Conservation (phyloP, 2,113 vertebrate species). For the Perca schrenkii region DNA sequence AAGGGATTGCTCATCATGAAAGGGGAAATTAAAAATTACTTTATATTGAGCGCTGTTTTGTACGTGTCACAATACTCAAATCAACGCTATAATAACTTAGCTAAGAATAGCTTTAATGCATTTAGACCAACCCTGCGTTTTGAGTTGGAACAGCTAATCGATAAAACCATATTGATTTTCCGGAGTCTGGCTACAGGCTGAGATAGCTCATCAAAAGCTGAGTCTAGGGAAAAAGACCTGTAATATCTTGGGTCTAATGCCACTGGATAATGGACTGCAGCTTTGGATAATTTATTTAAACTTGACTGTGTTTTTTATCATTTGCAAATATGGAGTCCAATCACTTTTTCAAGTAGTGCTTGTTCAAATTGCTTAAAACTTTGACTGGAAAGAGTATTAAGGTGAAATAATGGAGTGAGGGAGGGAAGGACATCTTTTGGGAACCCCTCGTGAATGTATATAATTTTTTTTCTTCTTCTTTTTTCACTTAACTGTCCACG, state of each 20-base stretch:
- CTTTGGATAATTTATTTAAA: constrained; percentile 15
- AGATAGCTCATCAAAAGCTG: constrained; percentile 47
- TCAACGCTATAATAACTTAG: background rate
- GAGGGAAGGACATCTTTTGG: background rate
- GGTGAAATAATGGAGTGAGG: background rate
- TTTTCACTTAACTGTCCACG: background rate
- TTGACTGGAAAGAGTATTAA: background rate
- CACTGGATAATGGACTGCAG: constrained; percentile 19
- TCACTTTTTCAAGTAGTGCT: background rate
- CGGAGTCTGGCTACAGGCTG: constrained; percentile 9
- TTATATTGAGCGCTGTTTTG: background rate
- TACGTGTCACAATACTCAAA: background rate
- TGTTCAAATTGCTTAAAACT: background rate
- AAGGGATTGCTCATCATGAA: constrained; percentile 17
- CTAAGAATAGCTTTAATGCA: constrained; percentile 40
- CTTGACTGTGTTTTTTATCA: constrained; percentile 1
- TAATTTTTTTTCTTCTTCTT: background rate
- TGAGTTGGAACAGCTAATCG: constrained; percentile 55
- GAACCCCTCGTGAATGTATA: background rate
- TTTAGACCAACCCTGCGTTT: constrained; percentile 23
- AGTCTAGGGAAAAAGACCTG: constrained; percentile 36
- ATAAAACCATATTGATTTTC: constrained; percentile 49
- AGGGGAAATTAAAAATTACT: background rate
- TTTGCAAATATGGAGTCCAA: background rate
- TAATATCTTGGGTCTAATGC: constrained; percentile 32